A percentile compares a stretch with the other conserved stretches of the same genome.
Evolutionary conservation across 2,113 vertebrate species (phyloP).

Genomic region (Puffinus mauretanicus): DNA sequence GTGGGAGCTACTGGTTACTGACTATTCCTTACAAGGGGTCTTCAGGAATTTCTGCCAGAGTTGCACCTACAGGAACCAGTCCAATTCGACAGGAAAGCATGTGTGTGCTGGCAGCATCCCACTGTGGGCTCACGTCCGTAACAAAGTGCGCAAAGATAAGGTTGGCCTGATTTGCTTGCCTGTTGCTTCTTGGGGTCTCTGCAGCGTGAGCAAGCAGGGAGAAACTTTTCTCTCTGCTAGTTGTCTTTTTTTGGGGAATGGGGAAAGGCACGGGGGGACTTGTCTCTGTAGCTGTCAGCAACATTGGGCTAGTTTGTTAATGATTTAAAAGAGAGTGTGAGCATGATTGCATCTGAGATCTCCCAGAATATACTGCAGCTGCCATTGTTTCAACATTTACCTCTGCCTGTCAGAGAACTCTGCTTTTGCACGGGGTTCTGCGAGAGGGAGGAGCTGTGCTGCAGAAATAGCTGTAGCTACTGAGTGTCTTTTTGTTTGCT

Average conservation of each 20-base stretch:
- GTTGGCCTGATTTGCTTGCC: slow-evolving; percentile 16
- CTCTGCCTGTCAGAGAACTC: neutral
- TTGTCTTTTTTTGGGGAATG: neutral
- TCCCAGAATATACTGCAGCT: neutral
- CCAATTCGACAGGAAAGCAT: neutral
- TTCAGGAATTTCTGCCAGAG: slow-evolving; percentile 54
- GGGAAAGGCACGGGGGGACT: neutral
- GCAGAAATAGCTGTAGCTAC: neutral
- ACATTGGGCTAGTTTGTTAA: neutral
- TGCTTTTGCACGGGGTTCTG: neutral
- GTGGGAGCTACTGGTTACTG: slow-evolving; percentile 19
- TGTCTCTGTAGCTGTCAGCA: neutral
- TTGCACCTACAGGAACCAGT: neutral
- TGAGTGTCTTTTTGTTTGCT: neutral
- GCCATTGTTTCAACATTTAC: neutral
- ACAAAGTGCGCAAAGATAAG: slow-evolving; percentile 57
- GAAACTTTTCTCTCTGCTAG: neutral
- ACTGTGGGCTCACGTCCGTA: slow-evolving; percentile 49
- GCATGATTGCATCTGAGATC: neutral
- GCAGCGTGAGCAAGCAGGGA: neutral
- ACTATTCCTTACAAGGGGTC: slow-evolving; percentile 36
- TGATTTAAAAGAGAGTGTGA: neutral
- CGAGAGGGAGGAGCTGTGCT: neutral
- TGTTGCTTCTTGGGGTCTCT: neutral
- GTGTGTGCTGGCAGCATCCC: neutral